phyloP scores from a whole-genome alignment of 2,888 invertebrate species.

The Apodemia duryi region DNA sequence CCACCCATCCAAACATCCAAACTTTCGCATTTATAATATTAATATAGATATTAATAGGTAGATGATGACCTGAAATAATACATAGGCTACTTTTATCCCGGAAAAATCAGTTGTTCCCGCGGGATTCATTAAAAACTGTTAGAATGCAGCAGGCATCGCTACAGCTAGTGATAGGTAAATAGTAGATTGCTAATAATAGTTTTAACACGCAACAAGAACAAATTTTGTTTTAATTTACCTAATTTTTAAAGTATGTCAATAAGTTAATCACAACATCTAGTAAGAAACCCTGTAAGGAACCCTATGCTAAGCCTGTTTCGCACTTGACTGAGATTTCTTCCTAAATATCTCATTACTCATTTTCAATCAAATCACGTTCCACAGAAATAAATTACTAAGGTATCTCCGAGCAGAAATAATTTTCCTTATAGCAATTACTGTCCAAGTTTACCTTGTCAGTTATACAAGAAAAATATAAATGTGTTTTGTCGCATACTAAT shows the following conservation, averaged over 20 bases:
- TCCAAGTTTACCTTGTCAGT: not conserved
- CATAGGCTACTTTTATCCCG: no score
- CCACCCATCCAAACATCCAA: no score
- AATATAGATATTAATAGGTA: no score
- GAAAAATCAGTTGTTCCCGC: no score
- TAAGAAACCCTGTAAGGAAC: not conserved
- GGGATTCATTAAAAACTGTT: no score
- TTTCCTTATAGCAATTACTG: slow-evolving; percentile 3
- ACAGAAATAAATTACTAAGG: not conserved
- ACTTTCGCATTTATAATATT: no score
- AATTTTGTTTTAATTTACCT: no score
- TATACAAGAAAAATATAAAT: not conserved
- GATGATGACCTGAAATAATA: no score
- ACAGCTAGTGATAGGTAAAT: no score
- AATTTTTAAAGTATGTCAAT: not conserved
- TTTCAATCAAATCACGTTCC: not conserved
- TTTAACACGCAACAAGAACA: no score
- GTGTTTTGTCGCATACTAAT: not conserved
- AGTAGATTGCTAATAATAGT: no score
- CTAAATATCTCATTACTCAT: not conserved
- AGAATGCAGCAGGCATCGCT: no score
- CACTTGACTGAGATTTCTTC: not conserved
- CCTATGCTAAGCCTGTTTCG: not conserved
- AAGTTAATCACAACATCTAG: not conserved
- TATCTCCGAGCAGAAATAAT: not conserved